phyloP scores from a whole-genome alignment of 1,140 invertebrate genomes.

The Vanessa atalanta region DNA sequence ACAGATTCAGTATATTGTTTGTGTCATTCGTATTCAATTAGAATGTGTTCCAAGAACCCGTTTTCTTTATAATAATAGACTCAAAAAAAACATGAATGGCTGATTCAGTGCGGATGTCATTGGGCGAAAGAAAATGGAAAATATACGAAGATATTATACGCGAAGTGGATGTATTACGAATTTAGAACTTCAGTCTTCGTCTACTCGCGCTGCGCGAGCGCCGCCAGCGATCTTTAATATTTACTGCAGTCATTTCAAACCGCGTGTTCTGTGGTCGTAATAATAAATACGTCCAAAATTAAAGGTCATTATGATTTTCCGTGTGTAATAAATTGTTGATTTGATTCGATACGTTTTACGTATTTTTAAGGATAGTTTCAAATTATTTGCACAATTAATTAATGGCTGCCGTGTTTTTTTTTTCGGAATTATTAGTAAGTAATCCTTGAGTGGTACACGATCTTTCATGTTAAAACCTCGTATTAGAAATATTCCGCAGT shows the following conservation, averaged over 20 bases:
- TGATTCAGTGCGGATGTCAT: slow-evolving; percentile 63
- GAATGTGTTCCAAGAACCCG: slow-evolving; percentile 16
- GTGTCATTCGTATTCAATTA: slow-evolving; percentile 10
- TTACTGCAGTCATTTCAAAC: slow-evolving; percentile 16
- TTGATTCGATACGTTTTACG: background rate
- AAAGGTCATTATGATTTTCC: slow-evolving; percentile 13
- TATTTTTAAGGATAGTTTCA: background rate
- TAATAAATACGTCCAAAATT: slow-evolving; percentile 6
- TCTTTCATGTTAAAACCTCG: background rate
- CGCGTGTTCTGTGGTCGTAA: slow-evolving; percentile 21
- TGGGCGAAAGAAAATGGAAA: slow-evolving; percentile 64
- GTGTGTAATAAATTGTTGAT: background rate
- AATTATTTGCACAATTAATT: slow-evolving; percentile 1
- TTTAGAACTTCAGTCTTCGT: slow-evolving; percentile 73
- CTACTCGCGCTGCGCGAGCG: slow-evolving; percentile 59
- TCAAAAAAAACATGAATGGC: slow-evolving; percentile 50
- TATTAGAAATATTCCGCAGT: slow-evolving; percentile 3
- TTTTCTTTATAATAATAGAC: slow-evolving; percentile 22
- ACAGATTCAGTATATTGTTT: background rate
- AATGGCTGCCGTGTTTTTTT: slow-evolving; percentile 12
- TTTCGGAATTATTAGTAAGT: slow-evolving; percentile 17
- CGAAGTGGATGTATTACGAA: slow-evolving; percentile 46
- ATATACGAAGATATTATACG: slow-evolving; percentile 75
- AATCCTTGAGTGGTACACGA: slow-evolving; percentile 24
- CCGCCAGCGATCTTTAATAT: slow-evolving; percentile 42